Base-by-base conservation (phyloP, 2,888 invertebrate genomes). In the Heliconius cydno region DNA sequence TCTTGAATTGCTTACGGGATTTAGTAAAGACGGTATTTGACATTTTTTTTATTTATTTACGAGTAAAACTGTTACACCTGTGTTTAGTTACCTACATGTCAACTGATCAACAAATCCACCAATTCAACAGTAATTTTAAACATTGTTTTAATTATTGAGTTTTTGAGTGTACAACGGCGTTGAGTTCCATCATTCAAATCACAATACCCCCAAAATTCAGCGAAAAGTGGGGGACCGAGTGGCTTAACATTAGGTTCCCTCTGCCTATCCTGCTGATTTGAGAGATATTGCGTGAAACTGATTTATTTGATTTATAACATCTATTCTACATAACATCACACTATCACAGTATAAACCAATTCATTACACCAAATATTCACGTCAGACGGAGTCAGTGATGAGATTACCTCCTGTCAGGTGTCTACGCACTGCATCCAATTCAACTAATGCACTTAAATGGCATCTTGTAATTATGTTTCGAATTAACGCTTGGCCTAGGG, bases 401-500 rank as follows among this genome's bases (percentile, higher is more conserved):
- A 83, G 82, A 84, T 85, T 84, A 85, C 81, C 82, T 82, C 70
- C 81, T 84, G 84, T 83, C 85, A 83, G 80, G 80, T 83, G 78
- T 79, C 81, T 79, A 80, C 82, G 77, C 77, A 79, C 80, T 78
- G 80, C 79, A 80, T 82, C 81, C 82, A 84, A 84, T 85, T 84
- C 83, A 82, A 80, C 81, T 82, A 83, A 85, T 82, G 81, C 79
- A 84, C 78, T 84, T 81, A 83, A 80, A 82, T 79, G 66, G 76
- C 78, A 79, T 72, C 79, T 82, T 81, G 81, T 82, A 80, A 81
- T 82, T 82, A 81, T 79, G 80, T 82, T 80, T 72, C 75, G 66
- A 70, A 76, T 73, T 80, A 80, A 79, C 73, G 34, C 19, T n/a
- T 38, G 41, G 41, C 41, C 25, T 38, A 6, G 34, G 41, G 63